These are phyloP conservation scores for Columba livia DNA, from an alignment of 2,113 vertebrate species.

Conservation along the genomic window DNA sequence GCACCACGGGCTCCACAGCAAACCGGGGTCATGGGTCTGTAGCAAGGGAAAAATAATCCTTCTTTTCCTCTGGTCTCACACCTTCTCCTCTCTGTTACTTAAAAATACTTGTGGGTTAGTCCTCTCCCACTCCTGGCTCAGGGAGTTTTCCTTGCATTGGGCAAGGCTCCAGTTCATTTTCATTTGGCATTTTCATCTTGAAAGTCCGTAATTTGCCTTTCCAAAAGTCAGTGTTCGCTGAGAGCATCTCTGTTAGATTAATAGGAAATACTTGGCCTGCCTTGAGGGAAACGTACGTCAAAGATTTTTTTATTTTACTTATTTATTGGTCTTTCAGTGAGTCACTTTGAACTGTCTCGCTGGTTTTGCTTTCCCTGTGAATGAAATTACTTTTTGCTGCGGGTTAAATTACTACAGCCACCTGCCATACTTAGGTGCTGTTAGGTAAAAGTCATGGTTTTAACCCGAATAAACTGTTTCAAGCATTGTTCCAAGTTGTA, in stretches of 20 bases:
- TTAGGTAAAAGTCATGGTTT: background rate
- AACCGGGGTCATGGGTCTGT: background rate
- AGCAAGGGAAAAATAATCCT: background rate
- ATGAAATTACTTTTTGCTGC: background rate
- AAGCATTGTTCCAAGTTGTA: background rate
- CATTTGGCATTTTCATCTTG: constrained; percentile 28
- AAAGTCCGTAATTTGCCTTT: background rate
- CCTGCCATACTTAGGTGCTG: background rate
- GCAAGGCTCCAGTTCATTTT: constrained; percentile 17
- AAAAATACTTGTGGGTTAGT: background rate
- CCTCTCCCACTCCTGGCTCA: background rate
- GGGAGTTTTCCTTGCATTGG: background rate
- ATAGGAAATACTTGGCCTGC: background rate
- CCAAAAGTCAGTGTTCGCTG: background rate
- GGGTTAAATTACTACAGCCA: background rate
- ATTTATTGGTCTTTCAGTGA: background rate
- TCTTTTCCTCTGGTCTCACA: background rate
- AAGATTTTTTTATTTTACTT: background rate
- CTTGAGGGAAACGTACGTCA: background rate
- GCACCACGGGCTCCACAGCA: fast-evolving
- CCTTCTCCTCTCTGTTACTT: background rate
- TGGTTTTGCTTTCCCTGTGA: background rate
- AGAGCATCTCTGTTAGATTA: constrained; percentile 8
- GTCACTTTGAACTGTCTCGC: background rate
- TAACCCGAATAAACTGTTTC: background rate